phyloP scores from a whole-genome alignment of 1,140 invertebrate genomes.

The Atopsyche davidsoni region DNA sequence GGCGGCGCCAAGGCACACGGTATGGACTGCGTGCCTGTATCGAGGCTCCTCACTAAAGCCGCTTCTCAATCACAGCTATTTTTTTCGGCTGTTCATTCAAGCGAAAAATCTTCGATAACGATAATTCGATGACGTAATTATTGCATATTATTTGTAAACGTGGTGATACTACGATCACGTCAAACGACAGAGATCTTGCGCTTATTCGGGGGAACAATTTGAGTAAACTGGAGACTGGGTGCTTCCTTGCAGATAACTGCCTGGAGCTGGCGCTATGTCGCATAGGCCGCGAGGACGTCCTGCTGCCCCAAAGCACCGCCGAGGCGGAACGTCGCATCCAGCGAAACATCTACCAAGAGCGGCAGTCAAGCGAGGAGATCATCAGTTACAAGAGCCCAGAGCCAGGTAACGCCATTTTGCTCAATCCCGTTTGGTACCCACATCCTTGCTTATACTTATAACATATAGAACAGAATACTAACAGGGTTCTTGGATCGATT shows the following conservation, averaged over 20 bases:
- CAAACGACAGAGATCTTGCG: too few species aligned
- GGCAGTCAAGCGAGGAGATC: constrained; percentile 51
- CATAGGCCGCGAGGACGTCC: constrained; percentile 88
- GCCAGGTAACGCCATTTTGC: constrained; percentile 29
- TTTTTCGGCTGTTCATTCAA: too few species aligned
- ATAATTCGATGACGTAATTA: constrained; percentile 1
- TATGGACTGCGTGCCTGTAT: constrained; percentile 34
- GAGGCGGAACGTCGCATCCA: constrained; percentile 73
- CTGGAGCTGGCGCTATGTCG: constrained; percentile 82
- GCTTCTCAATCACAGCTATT: neutral
- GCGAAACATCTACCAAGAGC: constrained; percentile 54
- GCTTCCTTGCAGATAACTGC: constrained; percentile 59
- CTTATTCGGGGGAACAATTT: too few species aligned
- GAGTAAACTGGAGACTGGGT: too few species aligned
- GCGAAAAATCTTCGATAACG: too few species aligned
- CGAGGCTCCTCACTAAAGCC: neutral
- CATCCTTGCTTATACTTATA: too few species aligned
- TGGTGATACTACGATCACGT: too few species aligned
- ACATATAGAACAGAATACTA: too few species aligned
- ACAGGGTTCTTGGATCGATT: too few species aligned
- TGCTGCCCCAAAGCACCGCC: constrained; percentile 82
- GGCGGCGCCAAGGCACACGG: constrained; percentile 70
- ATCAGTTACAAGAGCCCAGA: constrained; percentile 45
- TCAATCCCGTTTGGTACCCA: too few species aligned
- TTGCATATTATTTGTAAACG: too few species aligned